Conservation (phyloP, 37 sponge, comb jelly and placozoan genomes). For the Agelas oroides region DNA sequence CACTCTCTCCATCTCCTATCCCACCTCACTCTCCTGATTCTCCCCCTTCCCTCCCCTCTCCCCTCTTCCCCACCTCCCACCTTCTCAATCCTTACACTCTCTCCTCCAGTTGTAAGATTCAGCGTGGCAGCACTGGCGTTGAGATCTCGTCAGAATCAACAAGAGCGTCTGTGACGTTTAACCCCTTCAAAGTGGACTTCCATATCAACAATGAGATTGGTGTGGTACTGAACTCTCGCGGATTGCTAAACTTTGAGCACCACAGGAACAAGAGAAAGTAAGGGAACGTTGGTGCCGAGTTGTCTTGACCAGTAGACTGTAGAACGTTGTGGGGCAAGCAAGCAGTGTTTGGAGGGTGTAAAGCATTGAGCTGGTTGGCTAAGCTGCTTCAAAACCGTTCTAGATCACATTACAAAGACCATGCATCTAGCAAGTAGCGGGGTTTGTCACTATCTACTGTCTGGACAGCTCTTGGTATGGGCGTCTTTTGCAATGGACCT, state of each 20-base stretch:
- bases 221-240: slow-evolving; percentile 74
- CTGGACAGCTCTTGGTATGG: too few species aligned
- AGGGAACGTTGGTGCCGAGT: too few species aligned
- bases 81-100: background rate
- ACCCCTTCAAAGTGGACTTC: slow-evolving; percentile 86
- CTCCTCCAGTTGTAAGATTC: slow-evolving; percentile 29
- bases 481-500: too few species aligned
- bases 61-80: background rate
- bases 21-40: too few species aligned
- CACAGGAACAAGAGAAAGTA: slow-evolving; percentile 69
- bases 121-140: slow-evolving; percentile 45
- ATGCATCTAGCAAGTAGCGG: too few species aligned
- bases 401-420: too few species aligned
- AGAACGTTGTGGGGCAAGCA: background rate
- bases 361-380: too few species aligned
- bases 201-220: slow-evolving; percentile 69
- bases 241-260: slow-evolving; percentile 87
- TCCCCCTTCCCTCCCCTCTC: background rate
- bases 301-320: too few species aligned
- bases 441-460: too few species aligned
- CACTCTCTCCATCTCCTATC: background rate
- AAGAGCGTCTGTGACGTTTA: slow-evolving; percentile 59
- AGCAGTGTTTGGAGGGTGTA: background rate
- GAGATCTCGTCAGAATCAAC: slow-evolving; percentile 36
- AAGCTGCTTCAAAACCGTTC: too few species aligned